Evolutionary conservation across 2,888 invertebrate species (phyloP).

Genomic region (Nudaria mundana): DNA sequence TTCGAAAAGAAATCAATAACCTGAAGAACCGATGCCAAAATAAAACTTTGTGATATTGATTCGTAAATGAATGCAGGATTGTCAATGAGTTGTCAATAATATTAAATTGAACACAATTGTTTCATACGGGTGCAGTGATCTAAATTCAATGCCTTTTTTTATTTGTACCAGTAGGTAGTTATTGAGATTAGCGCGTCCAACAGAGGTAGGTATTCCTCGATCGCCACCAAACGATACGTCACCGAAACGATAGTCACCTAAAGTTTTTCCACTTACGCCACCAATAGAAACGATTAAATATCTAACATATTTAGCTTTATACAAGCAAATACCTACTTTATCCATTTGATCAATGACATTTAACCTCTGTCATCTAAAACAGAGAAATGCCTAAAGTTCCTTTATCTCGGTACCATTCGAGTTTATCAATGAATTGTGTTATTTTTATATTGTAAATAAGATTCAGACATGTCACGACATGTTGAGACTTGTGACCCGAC

Average conservation of each 20-base stretch:
- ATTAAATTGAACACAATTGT: slow-evolving; percentile 26
- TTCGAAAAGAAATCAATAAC: too few species aligned
- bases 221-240: too few species aligned
- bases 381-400: slow-evolving; percentile 9
- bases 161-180: too few species aligned
- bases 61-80: too few species aligned
- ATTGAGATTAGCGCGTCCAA: too few species aligned
- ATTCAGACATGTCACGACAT: slow-evolving; percentile 10
- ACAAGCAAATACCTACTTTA: not conserved
- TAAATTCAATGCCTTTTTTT: not conserved
- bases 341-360: not conserved
- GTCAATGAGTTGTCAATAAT: slow-evolving; percentile 24
- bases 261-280: too few species aligned
- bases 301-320: too few species aligned
- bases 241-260: too few species aligned
- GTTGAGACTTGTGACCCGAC: slow-evolving; percentile 2
- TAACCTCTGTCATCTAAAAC: slow-evolving; percentile 7
- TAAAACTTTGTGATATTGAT: too few species aligned
- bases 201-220: too few species aligned
- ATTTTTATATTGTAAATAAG: slow-evolving; percentile 6
- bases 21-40: too few species aligned
- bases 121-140: slow-evolving; percentile 19
- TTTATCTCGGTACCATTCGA: slow-evolving; percentile 8
- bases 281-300: too few species aligned
- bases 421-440: slow-evolving; percentile 15